Evolutionary conservation across 2,888 invertebrate genomes (phyloP), one percentile per base, ranked within the genome.

Genomic region (Podotricha telesiphe): DNA sequence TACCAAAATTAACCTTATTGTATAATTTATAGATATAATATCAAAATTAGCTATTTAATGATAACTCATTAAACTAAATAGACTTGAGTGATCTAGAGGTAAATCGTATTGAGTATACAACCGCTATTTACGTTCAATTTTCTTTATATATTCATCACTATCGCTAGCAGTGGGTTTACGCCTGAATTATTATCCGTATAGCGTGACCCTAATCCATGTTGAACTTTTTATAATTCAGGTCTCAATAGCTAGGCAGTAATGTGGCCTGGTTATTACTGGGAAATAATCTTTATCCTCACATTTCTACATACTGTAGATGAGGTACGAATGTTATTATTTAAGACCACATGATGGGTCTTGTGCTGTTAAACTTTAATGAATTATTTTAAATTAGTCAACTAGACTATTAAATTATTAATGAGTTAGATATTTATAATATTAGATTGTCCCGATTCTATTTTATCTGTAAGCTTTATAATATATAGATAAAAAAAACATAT

Each of bases 121-220:
- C 42, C 22, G 22, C n/a, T 45, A 45, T 45, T 17, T 45, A 22
- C 42, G 59, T 59, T n/a, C 37, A 59, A 19, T 45, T 59, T 59
- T 59, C 45, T 28, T 59, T 59, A n/a, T 59, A 59, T 59, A 59
- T 45, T 45, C 45, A 59, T 45, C 59, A 59, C 59, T 59, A 59
- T 59, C 42, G 59, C 42, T 45, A 45, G 42, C 59, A n/a, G 59
- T 45, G 45, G n/a, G 28, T 59, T 59, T 45, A 59, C 59, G 59
- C 59, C 45, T 59, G 45, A 59, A 59, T 59, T 59, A 59, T 59
- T 59, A 59, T 28, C n/a, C 59, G 22, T 59, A 59, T 59, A 59
- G 45, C 59, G 45, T 59, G 59, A 59, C 59, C 59, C n/a, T 59
- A 59, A 59, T 59, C 45, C 45, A 59, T 17, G 45, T 59, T 42